A percentile compares a stretch with the other conserved stretches of the same genome.
Evolutionary conservation across 2,113 vertebrate genomes (phyloP).

Genomic region (Leucopsar rothschildi): DNA sequence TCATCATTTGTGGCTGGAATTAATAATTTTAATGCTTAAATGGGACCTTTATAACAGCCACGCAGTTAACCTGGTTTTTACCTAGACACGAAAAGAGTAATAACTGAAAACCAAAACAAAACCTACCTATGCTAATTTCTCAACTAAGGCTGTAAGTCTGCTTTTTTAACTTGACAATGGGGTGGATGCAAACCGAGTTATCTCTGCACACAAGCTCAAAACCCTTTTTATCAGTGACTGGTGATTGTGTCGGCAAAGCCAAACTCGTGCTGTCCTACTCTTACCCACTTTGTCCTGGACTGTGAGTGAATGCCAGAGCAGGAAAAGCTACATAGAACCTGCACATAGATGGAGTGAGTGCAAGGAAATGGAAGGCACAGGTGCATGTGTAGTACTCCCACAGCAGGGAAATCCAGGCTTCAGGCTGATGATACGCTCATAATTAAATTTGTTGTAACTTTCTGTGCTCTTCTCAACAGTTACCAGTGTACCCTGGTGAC

Average conservation of each 20-base stretch:
- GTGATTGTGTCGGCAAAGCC: background rate
- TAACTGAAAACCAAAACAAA: background rate
- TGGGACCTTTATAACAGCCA: background rate
- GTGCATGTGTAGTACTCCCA: background rate
- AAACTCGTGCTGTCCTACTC: background rate
- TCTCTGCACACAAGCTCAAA: background rate
- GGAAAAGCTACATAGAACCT: background rate
- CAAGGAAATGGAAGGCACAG: background rate
- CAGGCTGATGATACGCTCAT: rapidly evolving
- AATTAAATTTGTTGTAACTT: background rate
- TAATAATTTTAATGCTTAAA: background rate
- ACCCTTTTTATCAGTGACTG: background rate
- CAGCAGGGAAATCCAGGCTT: background rate
- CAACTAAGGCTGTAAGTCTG: background rate
- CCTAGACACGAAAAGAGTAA: background rate
- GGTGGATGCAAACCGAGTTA: background rate
- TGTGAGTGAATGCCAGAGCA: background rate
- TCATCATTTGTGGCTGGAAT: background rate
- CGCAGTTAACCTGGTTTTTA: background rate
- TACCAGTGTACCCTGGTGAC: background rate
- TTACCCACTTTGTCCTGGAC: background rate
- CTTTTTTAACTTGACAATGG: background rate
- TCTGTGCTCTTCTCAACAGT: background rate
- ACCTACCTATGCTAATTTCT: background rate
- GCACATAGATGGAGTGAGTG: background rate